Conservation (phyloP, 2,113 vertebrate species). For the Suricata suricatta region DNA sequence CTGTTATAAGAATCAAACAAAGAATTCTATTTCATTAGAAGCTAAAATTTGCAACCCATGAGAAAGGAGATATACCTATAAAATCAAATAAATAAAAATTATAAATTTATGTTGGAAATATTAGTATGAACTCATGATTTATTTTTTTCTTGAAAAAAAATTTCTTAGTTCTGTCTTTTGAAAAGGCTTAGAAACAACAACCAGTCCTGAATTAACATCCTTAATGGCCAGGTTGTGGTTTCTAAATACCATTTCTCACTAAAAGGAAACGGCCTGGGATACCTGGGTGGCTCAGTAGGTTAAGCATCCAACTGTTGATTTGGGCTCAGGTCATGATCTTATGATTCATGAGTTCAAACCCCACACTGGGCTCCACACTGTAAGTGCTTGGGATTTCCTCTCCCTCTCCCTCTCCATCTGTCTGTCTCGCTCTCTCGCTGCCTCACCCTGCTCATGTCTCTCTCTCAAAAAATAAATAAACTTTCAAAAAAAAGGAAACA, state of each 20-base stretch:
- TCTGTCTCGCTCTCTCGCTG: too few relatives aligned
- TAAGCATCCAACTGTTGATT: too few relatives aligned
- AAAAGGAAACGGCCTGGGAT: not conserved
- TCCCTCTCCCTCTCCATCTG: too few relatives aligned
- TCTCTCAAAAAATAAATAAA: too few relatives aligned
- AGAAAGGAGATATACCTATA: not conserved
- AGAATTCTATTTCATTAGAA: slow-evolving; percentile 11
- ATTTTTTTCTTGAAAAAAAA: not conserved
- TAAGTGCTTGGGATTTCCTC: too few relatives aligned
- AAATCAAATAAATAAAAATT: slow-evolving; percentile 9
- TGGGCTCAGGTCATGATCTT: too few relatives aligned
- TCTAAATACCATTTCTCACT: slow-evolving; percentile 7
- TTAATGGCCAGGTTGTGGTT: not conserved
- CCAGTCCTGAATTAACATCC: not conserved
- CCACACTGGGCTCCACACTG: too few relatives aligned
- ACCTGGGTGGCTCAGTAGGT: too few relatives aligned
- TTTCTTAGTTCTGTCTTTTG: not conserved
- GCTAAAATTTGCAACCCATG: not conserved
- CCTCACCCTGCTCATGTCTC: too few relatives aligned
- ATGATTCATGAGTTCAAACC: too few relatives aligned
- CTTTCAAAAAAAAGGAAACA: not conserved
- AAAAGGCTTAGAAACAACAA: not conserved
- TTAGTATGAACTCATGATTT: not conserved
- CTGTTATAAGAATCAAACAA: slow-evolving; percentile 37
- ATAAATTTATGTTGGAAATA: not conserved